Evolutionary conservation across 1,140 invertebrate genomes (phyloP).

Genomic region (Ephestia elutella): DNA sequence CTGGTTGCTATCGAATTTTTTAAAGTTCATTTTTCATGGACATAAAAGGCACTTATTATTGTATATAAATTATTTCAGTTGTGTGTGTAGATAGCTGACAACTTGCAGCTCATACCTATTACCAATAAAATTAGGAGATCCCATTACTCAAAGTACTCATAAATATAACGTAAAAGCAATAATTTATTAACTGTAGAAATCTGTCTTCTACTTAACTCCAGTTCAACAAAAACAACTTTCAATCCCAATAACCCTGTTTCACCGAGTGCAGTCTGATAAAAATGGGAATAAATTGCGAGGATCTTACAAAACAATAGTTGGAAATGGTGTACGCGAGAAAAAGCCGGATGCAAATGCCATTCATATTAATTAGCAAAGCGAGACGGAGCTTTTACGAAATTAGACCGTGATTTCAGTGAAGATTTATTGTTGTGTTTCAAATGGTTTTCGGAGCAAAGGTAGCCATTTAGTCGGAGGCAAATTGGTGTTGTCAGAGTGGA

Average conservation of each 20-base stretch:
- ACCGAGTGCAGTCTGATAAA: conserved; percentile 57
- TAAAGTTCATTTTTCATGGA: too few species aligned
- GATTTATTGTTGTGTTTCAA: conserved; percentile 73
- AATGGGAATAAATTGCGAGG: conserved; percentile 70
- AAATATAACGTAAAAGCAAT: too few species aligned
- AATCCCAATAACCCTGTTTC: conserved; percentile 51
- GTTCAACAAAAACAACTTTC: background rate
- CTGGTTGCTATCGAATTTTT: background rate
- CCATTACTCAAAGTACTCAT: too few species aligned
- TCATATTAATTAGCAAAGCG: conserved; percentile 75
- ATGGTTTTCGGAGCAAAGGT: conserved; percentile 69
- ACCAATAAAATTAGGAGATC: too few species aligned
- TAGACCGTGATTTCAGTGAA: conserved; percentile 72
- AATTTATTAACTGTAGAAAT: too few species aligned
- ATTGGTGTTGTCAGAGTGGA: conserved; percentile 61
- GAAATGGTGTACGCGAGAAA: conserved; percentile 72
- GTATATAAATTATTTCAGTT: too few species aligned
- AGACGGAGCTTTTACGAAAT: conserved; percentile 74
- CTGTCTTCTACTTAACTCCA: background rate
- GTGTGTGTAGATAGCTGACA: too few species aligned
- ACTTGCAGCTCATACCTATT: too few species aligned
- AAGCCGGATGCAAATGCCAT: conserved; percentile 74
- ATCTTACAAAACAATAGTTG: conserved; percentile 74
- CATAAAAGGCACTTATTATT: too few species aligned
- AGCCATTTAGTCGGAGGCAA: conserved; percentile 64